Evolutionary conservation across 2,888 invertebrate species (phyloP), one percentile per base, ranked within the genome.

Genomic region (Coenonympha glycerion): DNA sequence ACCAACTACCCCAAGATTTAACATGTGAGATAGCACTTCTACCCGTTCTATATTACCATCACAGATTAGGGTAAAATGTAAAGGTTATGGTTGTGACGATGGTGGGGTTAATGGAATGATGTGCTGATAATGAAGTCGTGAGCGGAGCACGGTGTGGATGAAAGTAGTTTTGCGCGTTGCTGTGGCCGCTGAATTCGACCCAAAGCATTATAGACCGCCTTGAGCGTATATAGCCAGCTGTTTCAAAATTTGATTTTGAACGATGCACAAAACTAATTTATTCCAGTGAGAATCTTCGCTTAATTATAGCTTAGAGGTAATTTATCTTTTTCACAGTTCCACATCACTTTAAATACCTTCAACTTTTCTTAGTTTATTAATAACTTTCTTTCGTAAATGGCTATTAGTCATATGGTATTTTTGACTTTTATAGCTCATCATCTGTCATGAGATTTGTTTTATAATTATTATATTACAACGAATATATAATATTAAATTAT

Each of bases 111-210:
- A 61, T 63, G 59, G 62, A 59, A 61, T 56, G 58, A 61, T 62
- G 62, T 55, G 53, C 58, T 53, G 59, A 61, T 62, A 62, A 58
- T 63, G 53, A 53, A 63, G 58, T 61, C 61, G 58, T 60, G 58
- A 58, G 59, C 57, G n/a, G n/a, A n/a, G n/a, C n/a, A n/a, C n/a
- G 58, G 58, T 52, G 53, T 54, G 53, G 64, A 65, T 62, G 64
- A 66, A 66, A 66, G 66, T 65, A 55, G 62, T 61, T 56, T 57
- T 52, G 55, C 58, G 49, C 59, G 57, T 59, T 61, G 53, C 53
- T 47, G 45, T 59, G 52, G 56, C 57, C 56, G 49, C 53, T 58
- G 60, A n/a, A n/a, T n/a, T n/a, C n/a, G n/a, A 57, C 58, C 57
- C 54, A 58, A 45, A 55, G 60, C 51, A 54, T 56, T 51, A 52